A percentile compares a stretch with the other conserved stretches of the same genome.
Evolutionary conservation across 2,888 invertebrate genomes (phyloP).

Genomic region (Drosophila borealis): DNA sequence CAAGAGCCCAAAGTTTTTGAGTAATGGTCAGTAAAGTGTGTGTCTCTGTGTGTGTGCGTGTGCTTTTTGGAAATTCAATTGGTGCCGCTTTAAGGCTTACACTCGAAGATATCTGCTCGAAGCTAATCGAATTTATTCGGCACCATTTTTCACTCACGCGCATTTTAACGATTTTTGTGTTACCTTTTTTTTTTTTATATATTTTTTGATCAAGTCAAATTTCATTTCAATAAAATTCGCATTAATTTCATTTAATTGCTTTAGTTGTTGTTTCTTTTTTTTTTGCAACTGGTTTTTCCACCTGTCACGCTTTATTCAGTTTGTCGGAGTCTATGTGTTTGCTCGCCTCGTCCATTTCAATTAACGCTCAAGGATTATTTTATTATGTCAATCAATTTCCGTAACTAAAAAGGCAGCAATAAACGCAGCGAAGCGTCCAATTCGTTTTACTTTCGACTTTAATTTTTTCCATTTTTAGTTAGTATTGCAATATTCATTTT

Average conservation of each 20-base stretch:
- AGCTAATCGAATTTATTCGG: constrained; percentile 60
- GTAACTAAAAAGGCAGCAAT: constrained; percentile 68
- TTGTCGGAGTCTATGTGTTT: constrained; percentile 14
- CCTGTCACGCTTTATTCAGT: constrained; percentile 58
- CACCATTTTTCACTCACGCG: constrained; percentile 2
- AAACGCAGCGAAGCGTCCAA: constrained; percentile 42
- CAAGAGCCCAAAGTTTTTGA: constrained; percentile 52
- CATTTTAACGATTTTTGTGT: constrained; percentile 5
- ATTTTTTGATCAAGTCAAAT: constrained; percentile 60
- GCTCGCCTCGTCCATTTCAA: constrained; percentile 72
- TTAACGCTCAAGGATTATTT: constrained; percentile 79
- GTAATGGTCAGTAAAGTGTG: constrained; percentile 28
- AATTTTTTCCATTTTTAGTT: constrained; percentile 5
- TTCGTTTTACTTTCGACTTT: constrained; percentile 25
- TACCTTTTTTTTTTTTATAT: constrained; percentile 29
- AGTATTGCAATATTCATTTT: neutral
- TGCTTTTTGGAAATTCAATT: constrained; percentile 35
- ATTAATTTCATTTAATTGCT: constrained; percentile 76
- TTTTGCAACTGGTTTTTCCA: constrained; percentile 29
- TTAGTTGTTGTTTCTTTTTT: constrained; percentile 42
- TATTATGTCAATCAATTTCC: constrained; percentile 80
- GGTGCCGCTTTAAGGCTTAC: constrained; percentile 53
- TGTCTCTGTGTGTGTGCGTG: neutral
- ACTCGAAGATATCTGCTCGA: constrained; percentile 31
- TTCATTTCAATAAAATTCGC: constrained; percentile 76